Evolutionary conservation across 35 echinoderm and acorn worm genomes (phyloP), one percentile per base, ranked within the genome.

Genomic region (Apostichopus japonicus): DNA sequence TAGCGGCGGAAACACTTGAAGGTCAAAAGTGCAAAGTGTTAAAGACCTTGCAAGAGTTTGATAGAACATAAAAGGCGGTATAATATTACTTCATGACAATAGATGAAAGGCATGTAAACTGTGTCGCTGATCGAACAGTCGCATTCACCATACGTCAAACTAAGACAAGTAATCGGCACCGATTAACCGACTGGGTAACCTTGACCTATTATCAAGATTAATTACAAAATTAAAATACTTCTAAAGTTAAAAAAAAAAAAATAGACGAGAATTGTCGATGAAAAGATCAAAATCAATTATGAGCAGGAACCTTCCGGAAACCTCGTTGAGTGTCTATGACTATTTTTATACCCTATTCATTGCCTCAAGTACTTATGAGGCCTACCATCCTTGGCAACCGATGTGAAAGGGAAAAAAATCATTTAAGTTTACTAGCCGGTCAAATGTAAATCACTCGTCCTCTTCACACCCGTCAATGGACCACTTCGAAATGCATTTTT

Each of bases 381-480:
- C 71, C 71, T n/a, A 23, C 7, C 71, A 75, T 75, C 11, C n/a
- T 19, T 75, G n/a, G 16, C 71, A 75, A n/a, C n/a, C 71, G 16
- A 19, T n/a, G 17, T 75, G 71, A 24, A 21, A 14, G 63, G 63
- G 4, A 44, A 44, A 44, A 44, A 61, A 61, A 10, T 61, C 57
- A 61, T 61, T 75, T 75, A 75, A 75, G 15, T 75, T 75, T 75
- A 23, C 71, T 75, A 75, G 21, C 71, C 7, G 15, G 21, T 75
- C 15, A 19, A 19, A 75, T 75, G 71, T 75, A 75, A 75, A 75
- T 75, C 71, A 75, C 71, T 75, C n/a, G 71, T 75, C 71, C 71
- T 75, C 71, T 75, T 75, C 71, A 75, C 6, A 75, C 71, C 71
- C 71, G 71, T 75, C 71, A 75, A 75, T 75, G 71, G 71, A 75